Evolutionary conservation across 2,113 vertebrate species (phyloP).

Genomic region (Procavia capensis): DNA sequence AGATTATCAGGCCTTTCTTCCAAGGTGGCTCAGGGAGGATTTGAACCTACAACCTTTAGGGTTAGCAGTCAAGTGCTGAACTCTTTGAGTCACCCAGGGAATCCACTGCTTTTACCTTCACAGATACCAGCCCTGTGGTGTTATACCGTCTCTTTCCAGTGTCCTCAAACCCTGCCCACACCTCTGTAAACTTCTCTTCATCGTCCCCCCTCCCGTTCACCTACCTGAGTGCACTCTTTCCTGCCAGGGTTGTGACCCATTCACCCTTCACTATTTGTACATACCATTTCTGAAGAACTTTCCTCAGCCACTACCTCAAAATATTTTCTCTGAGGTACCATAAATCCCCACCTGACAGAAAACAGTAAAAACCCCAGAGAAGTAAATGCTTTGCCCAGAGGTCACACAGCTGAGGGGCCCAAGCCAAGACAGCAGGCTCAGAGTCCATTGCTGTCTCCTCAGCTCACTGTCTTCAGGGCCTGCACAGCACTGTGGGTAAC

Average conservation of each 20-base stretch:
- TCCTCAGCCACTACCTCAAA: background rate
- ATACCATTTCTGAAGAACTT: background rate
- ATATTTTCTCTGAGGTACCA: background rate
- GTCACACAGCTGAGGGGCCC: background rate
- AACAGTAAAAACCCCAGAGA: background rate
- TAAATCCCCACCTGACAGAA: background rate
- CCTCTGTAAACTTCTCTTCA: background rate
- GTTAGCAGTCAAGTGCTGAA: background rate
- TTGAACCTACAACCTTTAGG: background rate
- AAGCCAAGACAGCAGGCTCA: accelerated
- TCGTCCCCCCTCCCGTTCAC: too few species aligned
- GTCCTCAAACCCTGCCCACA: background rate
- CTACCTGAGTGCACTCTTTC: background rate
- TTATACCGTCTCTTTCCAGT: background rate
- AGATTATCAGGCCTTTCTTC: background rate
- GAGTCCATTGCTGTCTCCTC: background rate
- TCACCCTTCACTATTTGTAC: background rate
- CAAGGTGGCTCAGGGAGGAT: background rate
- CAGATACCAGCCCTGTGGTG: background rate
- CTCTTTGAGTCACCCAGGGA: background rate
- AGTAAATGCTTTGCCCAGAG: background rate
- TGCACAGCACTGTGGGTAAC: background rate
- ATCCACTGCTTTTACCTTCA: background rate
- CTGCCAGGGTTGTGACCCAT: accelerated
- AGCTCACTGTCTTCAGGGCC: accelerated